phyloP scores from a whole-genome alignment of 2,888 invertebrate species.

The Steinernema scapterisci region DNA sequence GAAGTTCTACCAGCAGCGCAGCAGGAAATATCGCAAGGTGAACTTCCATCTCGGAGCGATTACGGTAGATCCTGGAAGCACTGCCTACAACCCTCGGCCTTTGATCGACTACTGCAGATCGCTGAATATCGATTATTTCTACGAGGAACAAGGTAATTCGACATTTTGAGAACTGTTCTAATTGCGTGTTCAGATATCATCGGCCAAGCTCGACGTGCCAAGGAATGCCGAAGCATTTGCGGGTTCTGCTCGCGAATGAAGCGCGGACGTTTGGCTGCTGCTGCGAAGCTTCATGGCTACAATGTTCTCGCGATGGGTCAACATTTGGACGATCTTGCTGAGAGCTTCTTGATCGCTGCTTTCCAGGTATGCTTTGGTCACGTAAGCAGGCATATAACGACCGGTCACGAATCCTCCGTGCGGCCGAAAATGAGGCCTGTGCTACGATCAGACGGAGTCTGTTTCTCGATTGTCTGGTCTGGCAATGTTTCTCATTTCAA shows the following conservation, averaged over 20 bases:
- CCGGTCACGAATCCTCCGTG: too few species aligned
- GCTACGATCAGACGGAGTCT: background rate
- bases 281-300: slow-evolving; percentile 79
- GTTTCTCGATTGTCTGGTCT: background rate
- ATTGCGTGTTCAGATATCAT: slow-evolving; percentile 70
- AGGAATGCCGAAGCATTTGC: slow-evolving; percentile 72
- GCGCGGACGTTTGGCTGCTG: slow-evolving; percentile 77
- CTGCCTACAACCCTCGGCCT: slow-evolving; percentile 74
- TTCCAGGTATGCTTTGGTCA: slow-evolving; percentile 72
- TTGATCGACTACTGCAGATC: slow-evolving; percentile 79
- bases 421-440: too few species aligned
- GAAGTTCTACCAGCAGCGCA: slow-evolving; percentile 81
- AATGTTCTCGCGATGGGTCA: slow-evolving; percentile 87
- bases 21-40: slow-evolving; percentile 68
- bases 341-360: slow-evolving; percentile 79
- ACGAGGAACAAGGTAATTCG: slow-evolving; percentile 75
- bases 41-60: slow-evolving; percentile 77
- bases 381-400: too few species aligned
- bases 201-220: slow-evolving; percentile 70
- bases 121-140: slow-evolving; percentile 79
- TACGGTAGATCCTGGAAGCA: slow-evolving; percentile 77
- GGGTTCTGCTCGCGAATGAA: slow-evolving; percentile 75
- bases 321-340: slow-evolving; percentile 82
- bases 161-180: background rate
- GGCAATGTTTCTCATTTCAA: too few species aligned